A percentile compares a stretch with the other conserved stretches of the same genome.
Conservation (phyloP, 2,888 invertebrate genomes). For the Diplolepis rosae region DNA sequence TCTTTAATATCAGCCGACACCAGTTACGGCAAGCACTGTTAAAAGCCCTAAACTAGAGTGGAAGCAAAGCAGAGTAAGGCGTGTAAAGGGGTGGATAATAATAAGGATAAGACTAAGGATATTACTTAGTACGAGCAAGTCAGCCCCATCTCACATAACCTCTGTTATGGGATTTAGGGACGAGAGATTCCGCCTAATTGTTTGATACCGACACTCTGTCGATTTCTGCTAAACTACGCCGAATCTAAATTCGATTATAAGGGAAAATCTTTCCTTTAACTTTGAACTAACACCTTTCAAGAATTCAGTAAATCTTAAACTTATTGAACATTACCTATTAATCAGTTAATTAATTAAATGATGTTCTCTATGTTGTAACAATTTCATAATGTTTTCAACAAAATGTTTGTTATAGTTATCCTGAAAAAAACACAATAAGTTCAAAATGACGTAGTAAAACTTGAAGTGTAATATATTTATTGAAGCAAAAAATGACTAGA, state of each 20-base stretch:
- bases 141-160: slow-evolving; percentile 40
- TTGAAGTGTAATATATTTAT: too few relatives aligned
- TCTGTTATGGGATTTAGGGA: slow-evolving; percentile 38
- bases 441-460: too few relatives aligned
- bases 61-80: slow-evolving; percentile 40
- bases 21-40: slow-evolving; percentile 49
- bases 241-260: slow-evolving; percentile 15
- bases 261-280: not conserved
- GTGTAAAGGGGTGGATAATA: slow-evolving; percentile 61
- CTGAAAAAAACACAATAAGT: too few relatives aligned
- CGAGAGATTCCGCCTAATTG: slow-evolving; percentile 64
- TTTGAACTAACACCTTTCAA: not conserved
- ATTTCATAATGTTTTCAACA: not conserved
- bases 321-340: not conserved
- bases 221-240: slow-evolving; percentile 48
- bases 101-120: slow-evolving; percentile 71
- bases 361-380: too few relatives aligned
- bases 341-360: not conserved
- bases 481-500: not conserved
- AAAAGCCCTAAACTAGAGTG: slow-evolving; percentile 41
- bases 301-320: not conserved
- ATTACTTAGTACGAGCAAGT: slow-evolving; percentile 66
- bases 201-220: slow-evolving; percentile 62
- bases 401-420: not conserved
- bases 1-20: slow-evolving; percentile 64